Evolutionary conservation across 1,140 invertebrate species (phyloP).

Genomic region (Micrasema longulum): DNA sequence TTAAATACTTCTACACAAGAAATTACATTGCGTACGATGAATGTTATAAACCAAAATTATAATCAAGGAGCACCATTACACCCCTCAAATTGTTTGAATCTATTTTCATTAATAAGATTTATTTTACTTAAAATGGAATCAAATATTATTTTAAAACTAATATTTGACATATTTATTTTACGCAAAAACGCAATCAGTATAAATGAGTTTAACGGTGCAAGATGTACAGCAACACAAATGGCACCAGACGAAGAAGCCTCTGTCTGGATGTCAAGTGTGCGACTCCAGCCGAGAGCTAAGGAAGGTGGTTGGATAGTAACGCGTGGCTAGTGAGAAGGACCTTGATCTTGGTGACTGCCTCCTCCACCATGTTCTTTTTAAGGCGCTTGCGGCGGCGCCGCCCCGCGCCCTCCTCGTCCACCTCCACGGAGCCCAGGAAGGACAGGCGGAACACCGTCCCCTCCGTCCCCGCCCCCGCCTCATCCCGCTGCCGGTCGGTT

Average conservation of each 20-base stretch:
- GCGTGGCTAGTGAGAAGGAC: slow-evolving; percentile 64
- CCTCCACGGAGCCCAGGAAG: slow-evolving; percentile 87
- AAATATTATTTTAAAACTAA: slow-evolving; percentile 51
- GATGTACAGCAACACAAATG: too few relatives aligned
- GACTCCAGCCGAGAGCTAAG: too few relatives aligned
- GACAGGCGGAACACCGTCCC: slow-evolving; percentile 84
- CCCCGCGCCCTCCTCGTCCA: slow-evolving; percentile 80
- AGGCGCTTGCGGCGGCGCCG: slow-evolving; percentile 78
- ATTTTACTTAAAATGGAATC: neutral
- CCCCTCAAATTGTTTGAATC: too few relatives aligned
- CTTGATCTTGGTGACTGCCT: slow-evolving; percentile 97
- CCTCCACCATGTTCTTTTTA: slow-evolving; percentile 94
- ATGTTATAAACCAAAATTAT: too few relatives aligned
- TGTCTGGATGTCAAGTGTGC: too few relatives aligned
- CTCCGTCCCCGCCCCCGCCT: slow-evolving; percentile 61
- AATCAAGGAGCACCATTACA: too few relatives aligned
- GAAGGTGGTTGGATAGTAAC: neutral
- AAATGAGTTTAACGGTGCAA: too few relatives aligned
- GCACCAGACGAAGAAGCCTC: too few relatives aligned
- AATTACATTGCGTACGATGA: too few relatives aligned
- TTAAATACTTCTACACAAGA: too few relatives aligned
- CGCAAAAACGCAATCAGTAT: too few relatives aligned
- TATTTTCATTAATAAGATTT: slow-evolving; percentile 38
- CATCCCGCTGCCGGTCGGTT: slow-evolving; percentile 56
- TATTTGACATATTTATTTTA: too few relatives aligned